A percentile compares a stretch with the other conserved stretches of the same genome.
These are phyloP conservation scores for Psettodes erumei DNA, from an alignment of 2,113 vertebrate genomes.

Conservation along the genomic window DNA sequence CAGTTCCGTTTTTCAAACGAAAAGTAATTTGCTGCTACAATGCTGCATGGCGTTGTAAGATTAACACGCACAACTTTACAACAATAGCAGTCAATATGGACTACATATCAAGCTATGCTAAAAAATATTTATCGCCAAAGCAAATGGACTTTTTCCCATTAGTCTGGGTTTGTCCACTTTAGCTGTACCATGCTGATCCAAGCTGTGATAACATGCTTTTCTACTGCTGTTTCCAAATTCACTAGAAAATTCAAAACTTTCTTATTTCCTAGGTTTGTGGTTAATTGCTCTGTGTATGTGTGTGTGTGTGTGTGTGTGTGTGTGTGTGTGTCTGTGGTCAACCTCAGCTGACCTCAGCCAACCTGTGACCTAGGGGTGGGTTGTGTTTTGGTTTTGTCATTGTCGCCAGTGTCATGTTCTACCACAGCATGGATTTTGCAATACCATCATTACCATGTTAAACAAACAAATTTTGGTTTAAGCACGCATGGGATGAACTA, in stretches of 20 bases:
- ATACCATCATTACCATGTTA: too few relatives aligned
- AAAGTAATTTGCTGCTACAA: not conserved
- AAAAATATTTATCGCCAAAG: not conserved
- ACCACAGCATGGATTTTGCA: too few relatives aligned
- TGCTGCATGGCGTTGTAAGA: not conserved
- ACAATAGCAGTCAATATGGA: not conserved
- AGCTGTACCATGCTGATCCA: constrained; percentile 1
- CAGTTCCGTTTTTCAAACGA: not conserved
- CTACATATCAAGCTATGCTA: not conserved
- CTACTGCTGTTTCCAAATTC: too few relatives aligned
- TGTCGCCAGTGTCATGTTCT: too few relatives aligned
- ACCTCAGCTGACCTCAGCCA: not conserved
- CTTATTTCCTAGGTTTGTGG: too few relatives aligned
- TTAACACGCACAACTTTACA: not conserved
- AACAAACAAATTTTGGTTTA: too few relatives aligned
- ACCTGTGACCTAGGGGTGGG: too few relatives aligned
- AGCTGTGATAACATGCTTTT: not conserved
- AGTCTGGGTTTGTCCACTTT: not conserved
- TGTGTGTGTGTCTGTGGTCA: not conserved
- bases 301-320: too few relatives aligned
- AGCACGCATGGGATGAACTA: too few relatives aligned
- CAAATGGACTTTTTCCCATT: constrained; percentile 9
- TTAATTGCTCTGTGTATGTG: too few relatives aligned
- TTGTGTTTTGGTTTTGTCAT: too few relatives aligned
- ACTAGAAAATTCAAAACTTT: too few relatives aligned